A percentile compares a stretch with the other conserved stretches of the same genome.
Conservation (phyloP, 1,140 invertebrate species). For the Homalodisca vitripennis region DNA sequence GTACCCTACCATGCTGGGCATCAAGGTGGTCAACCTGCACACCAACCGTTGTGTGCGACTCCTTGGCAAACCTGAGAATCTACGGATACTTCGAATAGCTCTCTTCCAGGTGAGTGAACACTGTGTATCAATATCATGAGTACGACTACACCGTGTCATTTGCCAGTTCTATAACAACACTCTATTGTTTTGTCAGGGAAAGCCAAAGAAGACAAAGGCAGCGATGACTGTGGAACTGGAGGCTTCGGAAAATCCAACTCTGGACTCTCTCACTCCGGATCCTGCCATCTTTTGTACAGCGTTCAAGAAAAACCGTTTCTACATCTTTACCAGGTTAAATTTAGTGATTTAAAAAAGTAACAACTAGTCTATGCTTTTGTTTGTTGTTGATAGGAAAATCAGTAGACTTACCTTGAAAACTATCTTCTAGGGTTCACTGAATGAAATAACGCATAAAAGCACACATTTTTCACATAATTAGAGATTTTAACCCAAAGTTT, state of each 20-base stretch:
- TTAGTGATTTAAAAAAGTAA: too few species aligned
- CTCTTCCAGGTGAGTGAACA: conserved; percentile 71
- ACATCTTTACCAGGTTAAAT: conserved; percentile 76
- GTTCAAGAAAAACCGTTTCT: conserved; percentile 97
- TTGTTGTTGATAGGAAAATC: too few species aligned
- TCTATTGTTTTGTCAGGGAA: conserved; percentile 54
- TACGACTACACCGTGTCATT: neutral
- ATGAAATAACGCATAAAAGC: too few species aligned
- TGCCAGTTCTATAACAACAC: neutral
- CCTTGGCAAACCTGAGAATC: conserved; percentile 94
- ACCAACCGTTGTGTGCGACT: conserved; percentile 87
- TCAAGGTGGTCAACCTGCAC: conserved; percentile 92
- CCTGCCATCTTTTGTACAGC: conserved; percentile 93
- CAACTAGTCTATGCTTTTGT: too few species aligned
- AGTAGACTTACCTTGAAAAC: too few species aligned
- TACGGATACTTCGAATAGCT: conserved; percentile 83
- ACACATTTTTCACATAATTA: too few species aligned
- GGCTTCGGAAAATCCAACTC: conserved; percentile 91
- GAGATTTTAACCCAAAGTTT: too few species aligned
- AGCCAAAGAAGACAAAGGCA: conserved; percentile 76
- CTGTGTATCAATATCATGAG: neutral
- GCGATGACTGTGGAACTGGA: conserved; percentile 91
- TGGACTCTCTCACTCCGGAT: conserved; percentile 80
- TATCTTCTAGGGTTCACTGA: too few species aligned
- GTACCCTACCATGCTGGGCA: conserved; percentile 93